phyloP scores from a whole-genome alignment of 2,113 vertebrate species.

The Myiozetetes cayanensis region DNA sequence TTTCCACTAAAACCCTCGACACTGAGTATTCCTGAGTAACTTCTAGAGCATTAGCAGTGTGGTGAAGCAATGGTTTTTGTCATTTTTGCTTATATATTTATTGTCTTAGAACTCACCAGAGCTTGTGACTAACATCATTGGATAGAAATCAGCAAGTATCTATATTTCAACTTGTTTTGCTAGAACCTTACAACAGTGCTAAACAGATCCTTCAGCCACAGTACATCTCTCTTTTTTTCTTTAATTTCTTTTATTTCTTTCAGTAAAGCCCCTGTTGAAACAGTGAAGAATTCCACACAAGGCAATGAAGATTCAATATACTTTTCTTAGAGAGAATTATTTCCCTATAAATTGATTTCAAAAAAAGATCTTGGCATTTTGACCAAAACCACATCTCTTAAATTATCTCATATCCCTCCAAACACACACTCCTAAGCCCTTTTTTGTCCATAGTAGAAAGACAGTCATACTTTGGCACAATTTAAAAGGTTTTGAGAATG shows the following conservation, averaged over 20 bases:
- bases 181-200: not conserved
- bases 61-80: not conserved
- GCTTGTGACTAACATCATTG: not conserved
- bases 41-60: not conserved
- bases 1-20: not conserved
- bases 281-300: slow-evolving; percentile 25
- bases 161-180: not conserved
- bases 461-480: slow-evolving; percentile 35
- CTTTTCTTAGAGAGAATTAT: slow-evolving; percentile 38
- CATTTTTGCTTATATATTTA: not conserved
- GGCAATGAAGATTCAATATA: slow-evolving; percentile 15
- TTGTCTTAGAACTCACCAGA: not conserved
- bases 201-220: not conserved
- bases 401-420: slow-evolving; percentile 38
- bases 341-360: slow-evolving; percentile 50
- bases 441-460: slow-evolving; percentile 48
- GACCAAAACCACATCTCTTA: slow-evolving; percentile 53
- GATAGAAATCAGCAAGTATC: not conserved
- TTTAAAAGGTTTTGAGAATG: slow-evolving; percentile 54
- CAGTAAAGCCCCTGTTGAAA: not conserved
- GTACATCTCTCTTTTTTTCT: not conserved
- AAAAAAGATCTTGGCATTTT: slow-evolving; percentile 43
- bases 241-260: not conserved
- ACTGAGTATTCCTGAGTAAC: not conserved
- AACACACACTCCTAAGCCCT: slow-evolving; percentile 35